These are phyloP conservation scores for Andricus grossulariae DNA, from an alignment of 1,140 invertebrate genomes.

Conservation along the genomic window DNA sequence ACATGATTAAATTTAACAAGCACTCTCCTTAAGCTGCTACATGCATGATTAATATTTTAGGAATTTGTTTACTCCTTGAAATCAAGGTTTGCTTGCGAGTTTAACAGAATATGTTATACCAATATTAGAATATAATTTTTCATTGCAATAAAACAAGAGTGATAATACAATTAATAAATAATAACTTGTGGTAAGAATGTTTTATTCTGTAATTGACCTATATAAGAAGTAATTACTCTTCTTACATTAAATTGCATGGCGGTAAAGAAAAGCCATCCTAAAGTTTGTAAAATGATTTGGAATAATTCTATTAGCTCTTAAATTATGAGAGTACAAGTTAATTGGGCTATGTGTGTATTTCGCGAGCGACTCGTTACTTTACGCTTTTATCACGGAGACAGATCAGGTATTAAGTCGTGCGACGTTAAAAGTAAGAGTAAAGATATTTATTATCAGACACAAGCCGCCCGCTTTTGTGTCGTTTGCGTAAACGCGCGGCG, in stretches of 20 bases:
- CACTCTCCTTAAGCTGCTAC: neutral
- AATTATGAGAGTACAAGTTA: neutral
- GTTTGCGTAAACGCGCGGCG: slow-evolving; percentile 38
- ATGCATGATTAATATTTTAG: slow-evolving; percentile 13
- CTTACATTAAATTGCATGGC: too few species aligned
- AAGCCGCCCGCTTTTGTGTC: slow-evolving; percentile 41
- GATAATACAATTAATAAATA: neutral
- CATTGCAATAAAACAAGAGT: neutral
- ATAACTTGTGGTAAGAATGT: too few species aligned
- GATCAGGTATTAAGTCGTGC: slow-evolving; percentile 20
- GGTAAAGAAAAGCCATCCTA: too few species aligned
- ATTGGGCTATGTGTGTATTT: slow-evolving; percentile 1
- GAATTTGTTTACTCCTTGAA: slow-evolving; percentile 14
- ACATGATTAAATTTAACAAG: neutral
- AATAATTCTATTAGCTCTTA: slow-evolving; percentile 17
- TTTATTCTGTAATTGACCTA: too few species aligned
- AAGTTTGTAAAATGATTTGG: too few species aligned
- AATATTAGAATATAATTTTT: neutral
- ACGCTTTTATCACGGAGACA: slow-evolving; percentile 6
- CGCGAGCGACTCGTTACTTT: slow-evolving; percentile 1
- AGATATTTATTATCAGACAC: slow-evolving; percentile 30
- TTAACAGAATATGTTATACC: neutral
- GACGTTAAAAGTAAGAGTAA: slow-evolving; percentile 30
- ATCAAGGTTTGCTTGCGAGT: neutral
- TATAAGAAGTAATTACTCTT: too few species aligned